Conservation (phyloP, 2,113 vertebrate species). For the Oryctolagus cuniculus region mOryCun1.1 NC_091433.1:63482001-63482500, state of each 20-base stretch:
- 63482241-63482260: neutral
- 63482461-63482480: neutral
- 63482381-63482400: neutral
- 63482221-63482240: neutral
- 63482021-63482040: neutral
- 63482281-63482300: neutral
- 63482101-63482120: rapidly evolving
- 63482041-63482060: neutral
- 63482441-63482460: neutral
- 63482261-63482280: neutral
- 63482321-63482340: neutral
- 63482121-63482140: rapidly evolving
- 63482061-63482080: neutral
- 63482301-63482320: neutral
- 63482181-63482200: neutral
- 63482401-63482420: neutral
- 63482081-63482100: neutral
- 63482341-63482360: neutral
- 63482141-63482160: neutral
- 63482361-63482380: neutral
- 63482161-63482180: neutral
- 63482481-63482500: rapidly evolving
- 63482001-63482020: neutral
- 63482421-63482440: neutral
- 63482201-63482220: neutral